Conservation (phyloP, 2,888 invertebrate genomes). For the Scaptomyza flava region DNA sequence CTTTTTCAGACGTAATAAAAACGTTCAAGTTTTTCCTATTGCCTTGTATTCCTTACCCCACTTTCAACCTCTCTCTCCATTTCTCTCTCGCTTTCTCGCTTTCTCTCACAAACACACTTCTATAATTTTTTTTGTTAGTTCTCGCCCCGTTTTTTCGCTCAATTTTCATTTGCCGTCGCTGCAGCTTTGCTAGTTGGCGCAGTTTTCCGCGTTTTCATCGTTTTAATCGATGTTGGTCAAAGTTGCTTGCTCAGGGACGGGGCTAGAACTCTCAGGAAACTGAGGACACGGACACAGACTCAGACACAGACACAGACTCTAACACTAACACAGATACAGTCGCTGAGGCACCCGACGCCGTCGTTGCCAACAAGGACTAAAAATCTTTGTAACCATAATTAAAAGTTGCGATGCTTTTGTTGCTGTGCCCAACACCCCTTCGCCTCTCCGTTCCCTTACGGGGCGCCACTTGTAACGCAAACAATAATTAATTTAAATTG, state of each 20-base stretch:
- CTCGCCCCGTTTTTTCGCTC: constrained; percentile 47
- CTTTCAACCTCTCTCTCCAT: neutral
- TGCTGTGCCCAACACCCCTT: constrained; percentile 13
- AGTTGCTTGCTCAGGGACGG: constrained; percentile 47
- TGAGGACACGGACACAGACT: constrained; percentile 16
- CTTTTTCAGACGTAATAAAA: constrained; percentile 78
- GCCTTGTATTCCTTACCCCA: constrained; percentile 31
- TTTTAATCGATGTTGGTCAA: constrained; percentile 80
- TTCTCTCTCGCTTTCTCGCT: too few species aligned
- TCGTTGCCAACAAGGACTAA: constrained; percentile 67
- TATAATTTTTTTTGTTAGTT: constrained; percentile 17
- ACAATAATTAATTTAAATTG: constrained; percentile 84
- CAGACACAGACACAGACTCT: constrained; percentile 25
- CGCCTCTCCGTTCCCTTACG: constrained; percentile 9
- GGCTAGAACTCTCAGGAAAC: neutral
- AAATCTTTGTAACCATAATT: constrained; percentile 80
- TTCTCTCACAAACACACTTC: neutral
- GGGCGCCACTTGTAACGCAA: constrained; percentile 82
- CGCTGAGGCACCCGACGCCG: constrained; percentile 20
- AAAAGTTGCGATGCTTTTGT: constrained; percentile 70
- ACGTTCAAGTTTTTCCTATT: constrained; percentile 72
- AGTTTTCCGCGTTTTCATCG: constrained; percentile 80
- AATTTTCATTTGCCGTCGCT: constrained; percentile 74
- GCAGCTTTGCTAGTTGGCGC: constrained; percentile 78
- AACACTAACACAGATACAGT: constrained; percentile 11